Conservation (phyloP, 2,888 invertebrate species). For the Drosophila leonis region DNA sequence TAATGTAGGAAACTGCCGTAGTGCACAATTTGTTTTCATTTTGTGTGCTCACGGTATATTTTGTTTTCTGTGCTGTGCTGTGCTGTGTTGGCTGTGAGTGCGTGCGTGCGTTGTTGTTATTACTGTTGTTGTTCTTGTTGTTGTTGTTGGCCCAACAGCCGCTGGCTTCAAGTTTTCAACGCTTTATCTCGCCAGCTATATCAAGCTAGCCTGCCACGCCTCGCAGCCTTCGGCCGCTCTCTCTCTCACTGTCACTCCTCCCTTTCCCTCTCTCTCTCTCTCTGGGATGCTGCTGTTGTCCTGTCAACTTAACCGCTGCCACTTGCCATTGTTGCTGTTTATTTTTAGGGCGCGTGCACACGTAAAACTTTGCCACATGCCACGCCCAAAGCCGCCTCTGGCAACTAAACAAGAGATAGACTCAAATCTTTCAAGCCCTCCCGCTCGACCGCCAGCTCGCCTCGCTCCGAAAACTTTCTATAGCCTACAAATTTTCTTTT, state of each 20-base stretch:
- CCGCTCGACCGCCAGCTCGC: background rate
- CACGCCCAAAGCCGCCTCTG: slow-evolving; percentile 51
- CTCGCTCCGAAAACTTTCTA: slow-evolving; percentile 58
- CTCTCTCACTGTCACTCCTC: slow-evolving; percentile 1
- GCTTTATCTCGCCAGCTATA: slow-evolving; percentile 65
- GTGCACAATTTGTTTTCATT: slow-evolving; percentile 75
- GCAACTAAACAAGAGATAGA: slow-evolving; percentile 64
- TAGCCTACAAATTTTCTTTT: slow-evolving; percentile 80
- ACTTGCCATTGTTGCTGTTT: slow-evolving; percentile 78
- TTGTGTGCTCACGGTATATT: slow-evolving; percentile 34
- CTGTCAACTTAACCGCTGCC: slow-evolving; percentile 78
- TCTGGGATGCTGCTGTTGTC: slow-evolving; percentile 16
- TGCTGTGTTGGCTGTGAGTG: slow-evolving; percentile 8
- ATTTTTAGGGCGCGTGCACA: slow-evolving; percentile 47
- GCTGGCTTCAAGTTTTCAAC: slow-evolving; percentile 72
- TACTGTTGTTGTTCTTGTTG: slow-evolving; percentile 37
- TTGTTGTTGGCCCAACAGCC: slow-evolving; percentile 57
- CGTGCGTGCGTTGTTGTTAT: background rate
- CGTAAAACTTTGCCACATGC: slow-evolving; percentile 66
- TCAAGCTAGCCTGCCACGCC: slow-evolving; percentile 21
- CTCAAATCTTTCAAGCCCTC: slow-evolving; percentile 28
- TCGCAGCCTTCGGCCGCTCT: background rate
- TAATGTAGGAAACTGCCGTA: slow-evolving; percentile 42
- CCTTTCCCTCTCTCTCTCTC: background rate
- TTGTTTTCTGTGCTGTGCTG: slow-evolving; percentile 3